Conservation (phyloP, 2,797 vertebrate species). For the Numenius phaeopus region DNA sequence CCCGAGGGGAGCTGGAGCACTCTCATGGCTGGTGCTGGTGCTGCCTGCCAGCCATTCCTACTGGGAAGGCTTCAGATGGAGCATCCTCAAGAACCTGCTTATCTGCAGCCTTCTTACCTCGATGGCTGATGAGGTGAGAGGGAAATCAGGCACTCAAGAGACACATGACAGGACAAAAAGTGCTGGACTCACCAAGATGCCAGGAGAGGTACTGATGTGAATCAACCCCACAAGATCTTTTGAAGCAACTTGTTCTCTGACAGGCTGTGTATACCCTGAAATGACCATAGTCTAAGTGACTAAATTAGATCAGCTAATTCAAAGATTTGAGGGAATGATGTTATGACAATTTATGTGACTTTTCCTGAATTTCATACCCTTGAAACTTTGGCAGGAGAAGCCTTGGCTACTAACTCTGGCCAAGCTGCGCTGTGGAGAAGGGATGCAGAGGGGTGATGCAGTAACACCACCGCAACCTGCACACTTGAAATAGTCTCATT, state of each 20-base stretch:
- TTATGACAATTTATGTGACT: neutral
- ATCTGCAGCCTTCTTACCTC: neutral
- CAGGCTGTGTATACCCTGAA: neutral
- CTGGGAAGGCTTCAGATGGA: neutral
- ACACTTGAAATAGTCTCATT: neutral
- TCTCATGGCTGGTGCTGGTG: neutral
- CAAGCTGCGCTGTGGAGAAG: neutral
- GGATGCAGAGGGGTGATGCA: neutral
- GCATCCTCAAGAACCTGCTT: neutral
- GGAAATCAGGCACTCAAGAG: neutral
- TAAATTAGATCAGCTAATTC: neutral
- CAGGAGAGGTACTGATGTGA: neutral
- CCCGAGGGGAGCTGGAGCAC: neutral
- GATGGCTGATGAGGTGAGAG: rapidly evolving
- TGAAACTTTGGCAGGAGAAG: neutral
- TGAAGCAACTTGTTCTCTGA: neutral
- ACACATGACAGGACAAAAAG: neutral
- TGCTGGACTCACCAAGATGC: neutral
- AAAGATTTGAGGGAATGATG: neutral
- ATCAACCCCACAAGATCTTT: neutral
- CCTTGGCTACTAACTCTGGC: neutral
- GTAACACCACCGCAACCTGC: neutral
- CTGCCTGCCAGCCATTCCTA: neutral
- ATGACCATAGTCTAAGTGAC: neutral
- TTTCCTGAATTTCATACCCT: neutral